A percentile compares a stretch with the other conserved stretches of the same genome.
phyloP scores from a whole-genome alignment of 2,113 vertebrate species.

The Ifrita kowaldi region DNA sequence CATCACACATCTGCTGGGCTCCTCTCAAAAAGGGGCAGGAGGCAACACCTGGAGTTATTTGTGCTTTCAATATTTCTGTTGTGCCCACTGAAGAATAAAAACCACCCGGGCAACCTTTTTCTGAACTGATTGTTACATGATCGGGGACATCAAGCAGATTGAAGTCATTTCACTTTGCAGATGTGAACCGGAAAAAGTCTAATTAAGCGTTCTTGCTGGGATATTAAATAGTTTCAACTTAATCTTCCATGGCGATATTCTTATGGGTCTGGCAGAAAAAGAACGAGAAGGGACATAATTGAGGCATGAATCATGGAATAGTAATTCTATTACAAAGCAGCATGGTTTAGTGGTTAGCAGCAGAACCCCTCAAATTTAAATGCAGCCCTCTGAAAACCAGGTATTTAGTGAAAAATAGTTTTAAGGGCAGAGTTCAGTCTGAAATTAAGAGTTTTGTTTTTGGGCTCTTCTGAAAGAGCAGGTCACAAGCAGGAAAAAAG shows the following conservation, averaged over 20 bases:
- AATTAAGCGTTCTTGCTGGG: not conserved
- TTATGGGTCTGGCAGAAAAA: not conserved
- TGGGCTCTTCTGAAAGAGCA: not conserved
- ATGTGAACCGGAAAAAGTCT: not conserved
- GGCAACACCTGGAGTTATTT: not conserved
- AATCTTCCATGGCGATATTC: not conserved
- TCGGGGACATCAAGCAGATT: not conserved
- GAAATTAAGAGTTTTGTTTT: not conserved
- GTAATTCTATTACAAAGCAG: not conserved
- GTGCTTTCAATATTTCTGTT: not conserved
- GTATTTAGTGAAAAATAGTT: not conserved
- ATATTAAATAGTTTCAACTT: not conserved
- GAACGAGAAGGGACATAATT: not conserved
- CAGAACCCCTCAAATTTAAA: not conserved
- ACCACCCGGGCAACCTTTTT: not conserved
- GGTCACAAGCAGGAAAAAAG: not conserved
- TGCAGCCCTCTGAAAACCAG: not conserved
- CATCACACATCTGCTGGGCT: not conserved
- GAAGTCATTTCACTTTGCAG: not conserved
- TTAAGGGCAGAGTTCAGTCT: not conserved
- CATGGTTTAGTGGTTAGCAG: not conserved
- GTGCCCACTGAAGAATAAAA: not conserved
- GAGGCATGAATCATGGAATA: not conserved
- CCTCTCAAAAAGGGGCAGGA: not conserved
- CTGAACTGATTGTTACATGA: not conserved